Conservation (phyloP, 2,113 vertebrate species). For the Aspiorhynchus laticeps region DNA sequence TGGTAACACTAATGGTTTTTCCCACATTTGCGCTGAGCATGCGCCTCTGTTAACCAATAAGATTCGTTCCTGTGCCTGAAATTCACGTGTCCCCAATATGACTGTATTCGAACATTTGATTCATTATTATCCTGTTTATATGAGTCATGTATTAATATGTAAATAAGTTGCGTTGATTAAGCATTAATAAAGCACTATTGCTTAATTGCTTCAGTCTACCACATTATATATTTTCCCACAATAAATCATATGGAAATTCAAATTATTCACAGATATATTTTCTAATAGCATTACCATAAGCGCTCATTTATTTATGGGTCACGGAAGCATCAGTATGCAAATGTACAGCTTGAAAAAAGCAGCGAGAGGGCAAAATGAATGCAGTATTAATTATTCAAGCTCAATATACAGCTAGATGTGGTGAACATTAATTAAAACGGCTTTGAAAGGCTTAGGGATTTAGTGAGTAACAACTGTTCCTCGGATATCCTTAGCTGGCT, state of each 20-base stretch:
- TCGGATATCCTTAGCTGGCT: constrained; percentile 26
- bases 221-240: constrained; percentile 2
- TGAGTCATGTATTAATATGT: background rate
- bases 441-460: constrained; percentile 28
- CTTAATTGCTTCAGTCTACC: background rate
- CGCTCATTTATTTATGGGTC: constrained; percentile 17
- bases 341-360: constrained; percentile 23
- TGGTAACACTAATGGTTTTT: constrained; percentile 20
- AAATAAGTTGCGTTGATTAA: background rate
- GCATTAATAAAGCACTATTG: background rate
- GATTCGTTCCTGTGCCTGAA: background rate
- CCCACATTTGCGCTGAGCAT: constrained; percentile 12
- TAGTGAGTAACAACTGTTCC: constrained; percentile 39
- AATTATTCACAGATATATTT: constrained; percentile 30
- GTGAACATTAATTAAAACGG: constrained; percentile 21
- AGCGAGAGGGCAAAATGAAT: constrained; percentile 13
- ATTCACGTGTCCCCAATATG: background rate
- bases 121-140: constrained; percentile 1
- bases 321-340: constrained; percentile 11
- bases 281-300: constrained; percentile 28
- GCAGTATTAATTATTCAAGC: constrained; percentile 16
- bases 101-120: background rate
- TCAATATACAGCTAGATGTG: constrained; percentile 33
- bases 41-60: background rate
- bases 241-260: background rate